These are phyloP conservation scores for Rousettus leschenaultii DNA, from an alignment of 2,113 vertebrate species.

Conservation along the genomic window DNA sequence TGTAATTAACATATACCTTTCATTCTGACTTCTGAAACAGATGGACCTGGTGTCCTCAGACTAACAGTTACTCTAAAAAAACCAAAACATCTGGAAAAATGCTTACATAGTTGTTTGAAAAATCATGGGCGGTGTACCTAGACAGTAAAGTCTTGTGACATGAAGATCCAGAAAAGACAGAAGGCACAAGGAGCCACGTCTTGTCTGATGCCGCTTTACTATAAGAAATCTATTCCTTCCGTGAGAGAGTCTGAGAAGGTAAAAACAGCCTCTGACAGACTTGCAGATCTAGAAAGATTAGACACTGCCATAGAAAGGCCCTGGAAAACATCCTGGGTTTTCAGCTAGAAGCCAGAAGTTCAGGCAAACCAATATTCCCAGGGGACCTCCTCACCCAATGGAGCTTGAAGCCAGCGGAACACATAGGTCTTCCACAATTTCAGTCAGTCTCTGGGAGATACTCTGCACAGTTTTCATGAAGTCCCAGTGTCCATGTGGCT, in stretches of 20 bases:
- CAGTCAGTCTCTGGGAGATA: background rate
- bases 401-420: background rate
- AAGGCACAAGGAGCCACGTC: background rate
- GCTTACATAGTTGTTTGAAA: background rate
- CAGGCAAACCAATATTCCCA: background rate
- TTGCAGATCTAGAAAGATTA: background rate
- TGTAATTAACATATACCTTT: background rate
- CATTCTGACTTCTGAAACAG: background rate
- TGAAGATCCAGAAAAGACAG: background rate
- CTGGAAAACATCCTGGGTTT: background rate
- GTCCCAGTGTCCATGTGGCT: background rate
- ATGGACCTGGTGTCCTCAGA: background rate
- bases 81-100: background rate
- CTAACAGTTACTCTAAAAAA: background rate
- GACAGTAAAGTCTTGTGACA: background rate
- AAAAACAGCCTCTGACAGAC: background rate
- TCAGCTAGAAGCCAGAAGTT: background rate
- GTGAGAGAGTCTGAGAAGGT: background rate
- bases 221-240: background rate
- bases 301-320: background rate
- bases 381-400: background rate
- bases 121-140: background rate
- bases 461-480: background rate
- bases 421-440: too few relatives aligned
- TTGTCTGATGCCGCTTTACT: background rate